phyloP scores from a whole-genome alignment of 2,888 invertebrate species.

The Melieria omissa region DNA sequence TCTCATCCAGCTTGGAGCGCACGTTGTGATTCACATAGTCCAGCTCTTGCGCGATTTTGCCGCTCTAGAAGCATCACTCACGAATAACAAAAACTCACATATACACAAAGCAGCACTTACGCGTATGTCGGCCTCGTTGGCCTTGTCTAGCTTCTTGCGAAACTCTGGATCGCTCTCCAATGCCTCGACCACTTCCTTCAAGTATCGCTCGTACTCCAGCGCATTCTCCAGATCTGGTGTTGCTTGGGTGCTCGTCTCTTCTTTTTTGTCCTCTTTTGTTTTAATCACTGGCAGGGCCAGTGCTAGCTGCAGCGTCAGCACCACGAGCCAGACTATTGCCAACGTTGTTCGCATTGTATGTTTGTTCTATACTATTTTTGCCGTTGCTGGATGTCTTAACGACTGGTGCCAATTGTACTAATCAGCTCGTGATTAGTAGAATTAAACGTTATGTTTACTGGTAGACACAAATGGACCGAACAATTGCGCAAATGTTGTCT shows the following conservation, averaged over 20 bases:
- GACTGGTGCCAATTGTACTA: no score
- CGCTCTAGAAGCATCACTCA: constrained; percentile 74
- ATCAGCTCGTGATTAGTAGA: no score
- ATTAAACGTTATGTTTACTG: no score
- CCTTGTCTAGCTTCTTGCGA: constrained; percentile 81
- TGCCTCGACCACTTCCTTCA: constrained; percentile 89
- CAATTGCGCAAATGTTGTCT: no score
- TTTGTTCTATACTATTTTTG: neutral
- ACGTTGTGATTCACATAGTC: constrained; percentile 91
- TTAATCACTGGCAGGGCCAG: constrained; percentile 70
- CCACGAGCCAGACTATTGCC: no score
- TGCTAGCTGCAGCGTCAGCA: neutral
- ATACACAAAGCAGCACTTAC: constrained; percentile 66
- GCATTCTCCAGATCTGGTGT: constrained; percentile 58
- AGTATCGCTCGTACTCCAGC: constrained; percentile 81
- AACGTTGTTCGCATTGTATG: neutral
- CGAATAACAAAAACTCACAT: neutral
- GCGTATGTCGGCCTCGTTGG: constrained; percentile 84
- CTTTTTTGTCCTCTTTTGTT: constrained; percentile 64
- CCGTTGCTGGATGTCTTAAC: no score
- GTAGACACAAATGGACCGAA: no score
- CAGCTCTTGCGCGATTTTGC: constrained; percentile 90
- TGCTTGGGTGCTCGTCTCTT: constrained; percentile 56
- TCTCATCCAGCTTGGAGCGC: constrained; percentile 88
- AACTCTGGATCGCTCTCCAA: constrained; percentile 91